These are phyloP conservation scores for Stenichneumon culpator DNA, from an alignment of 2,888 invertebrate species.

Conservation along the genomic window DNA sequence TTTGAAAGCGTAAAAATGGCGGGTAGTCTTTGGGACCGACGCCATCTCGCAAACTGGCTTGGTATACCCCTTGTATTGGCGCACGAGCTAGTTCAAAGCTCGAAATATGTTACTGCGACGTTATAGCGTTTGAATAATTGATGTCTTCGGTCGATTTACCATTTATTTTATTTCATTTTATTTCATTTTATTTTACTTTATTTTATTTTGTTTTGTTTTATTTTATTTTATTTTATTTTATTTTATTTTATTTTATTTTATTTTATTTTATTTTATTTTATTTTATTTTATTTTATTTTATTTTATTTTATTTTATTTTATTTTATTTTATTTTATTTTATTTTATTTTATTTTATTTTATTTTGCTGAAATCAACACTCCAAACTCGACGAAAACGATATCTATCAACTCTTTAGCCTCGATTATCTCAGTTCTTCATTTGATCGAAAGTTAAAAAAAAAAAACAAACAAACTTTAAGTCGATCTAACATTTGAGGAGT, in stretches of 20 bases:
- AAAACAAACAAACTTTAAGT: background rate
- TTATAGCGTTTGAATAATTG: background rate
- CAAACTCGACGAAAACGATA: background rate
- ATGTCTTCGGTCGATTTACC: background rate
- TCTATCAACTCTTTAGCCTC: background rate
- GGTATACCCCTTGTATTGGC: background rate
- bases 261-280: background rate
- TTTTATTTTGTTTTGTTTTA: background rate
- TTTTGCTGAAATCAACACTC: background rate
- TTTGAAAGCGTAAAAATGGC: slow-evolving; percentile 70
- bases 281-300: background rate
- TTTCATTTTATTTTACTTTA: background rate
- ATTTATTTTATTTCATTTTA: background rate
- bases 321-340: background rate
- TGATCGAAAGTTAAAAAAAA: background rate
- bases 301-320: background rate
- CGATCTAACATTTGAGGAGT: background rate
- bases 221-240: background rate
- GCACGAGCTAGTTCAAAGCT: background rate
- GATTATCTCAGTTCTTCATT: background rate
- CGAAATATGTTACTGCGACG: background rate
- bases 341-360: slow-evolving; percentile 1
- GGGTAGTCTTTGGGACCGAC: slow-evolving; percentile 20
- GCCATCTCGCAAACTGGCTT: slow-evolving; percentile 54
- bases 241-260: background rate